Conservation (phyloP, 2,888 invertebrate species). For the Cosmorhoe ocellata region DNA sequence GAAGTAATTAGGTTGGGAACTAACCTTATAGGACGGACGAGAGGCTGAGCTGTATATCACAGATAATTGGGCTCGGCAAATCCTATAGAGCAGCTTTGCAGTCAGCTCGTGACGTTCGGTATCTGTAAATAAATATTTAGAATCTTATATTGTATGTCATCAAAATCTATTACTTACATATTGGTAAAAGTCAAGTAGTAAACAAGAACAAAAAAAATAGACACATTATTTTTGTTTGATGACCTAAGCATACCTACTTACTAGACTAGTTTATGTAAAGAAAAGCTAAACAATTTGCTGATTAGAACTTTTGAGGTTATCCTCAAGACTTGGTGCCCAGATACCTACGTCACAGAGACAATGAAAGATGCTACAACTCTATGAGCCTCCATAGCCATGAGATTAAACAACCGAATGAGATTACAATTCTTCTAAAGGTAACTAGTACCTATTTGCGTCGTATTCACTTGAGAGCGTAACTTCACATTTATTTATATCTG, state of each 20-base stretch:
- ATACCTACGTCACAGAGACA: constrained; percentile 31
- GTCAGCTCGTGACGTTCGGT: constrained; percentile 76
- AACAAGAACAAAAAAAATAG: too few relatives aligned
- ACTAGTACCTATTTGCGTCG: constrained; percentile 51
- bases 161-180: too few relatives aligned
- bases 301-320: constrained; percentile 66
- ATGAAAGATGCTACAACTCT: constrained; percentile 4
- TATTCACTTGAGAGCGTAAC: constrained; percentile 46
- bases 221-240: too few relatives aligned
- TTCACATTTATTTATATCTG: constrained; percentile 37
- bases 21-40: constrained; percentile 82
- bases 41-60: constrained; percentile 84
- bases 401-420: not conserved
- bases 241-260: too few relatives aligned
- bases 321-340: constrained; percentile 42
- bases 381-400: not conserved
- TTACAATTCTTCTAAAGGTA: not conserved
- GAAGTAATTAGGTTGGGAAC: constrained; percentile 11
- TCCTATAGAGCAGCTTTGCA: constrained; percentile 78
- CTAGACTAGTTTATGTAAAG: too few relatives aligned
- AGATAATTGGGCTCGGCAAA: constrained; percentile 82
- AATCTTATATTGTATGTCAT: not conserved
- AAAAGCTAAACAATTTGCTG: too few relatives aligned
- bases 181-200: too few relatives aligned
- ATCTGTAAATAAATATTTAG: constrained; percentile 49